Evolutionary conservation across 2,113 vertebrate species (phyloP), one percentile per base, ranked within the genome.

Genomic region (Megaceryle torquata): DNA sequence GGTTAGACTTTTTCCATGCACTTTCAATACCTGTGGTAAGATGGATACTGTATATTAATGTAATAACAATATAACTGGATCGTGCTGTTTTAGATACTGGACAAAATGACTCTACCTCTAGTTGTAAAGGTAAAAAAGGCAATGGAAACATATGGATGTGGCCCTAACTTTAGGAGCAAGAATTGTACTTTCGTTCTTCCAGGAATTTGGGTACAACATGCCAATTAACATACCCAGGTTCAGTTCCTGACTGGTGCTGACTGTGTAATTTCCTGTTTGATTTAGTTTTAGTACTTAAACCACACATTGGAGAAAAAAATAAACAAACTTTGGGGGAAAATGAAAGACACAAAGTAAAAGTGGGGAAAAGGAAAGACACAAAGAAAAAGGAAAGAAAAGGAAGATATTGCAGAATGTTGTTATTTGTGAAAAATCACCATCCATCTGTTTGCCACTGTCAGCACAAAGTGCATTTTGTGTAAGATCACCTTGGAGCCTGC

Each of bases 81-180:
- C 93, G 39, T 91, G 77, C n/a, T 92, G 67, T 97, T 96, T 97
- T 96, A 95, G 96, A 95, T 97, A 96, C 96, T 96, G 97, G 98
- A 95, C 82, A 96, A 97, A 96, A 97, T 96, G 91, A 98, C 60
- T 97, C 98, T 98, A 98, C 98, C 98, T 98, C 98, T 97, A 97
- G 95, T 93, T 97, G 89, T 86, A 89, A 98, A 91, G 92, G 88
- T 96, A 51, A 83, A 89, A 91, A 50, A 91, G 88, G 83, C 82
- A 96, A 76, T 94, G 96, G 96, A 91, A 96, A 91, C 93, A 87
- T 53, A 92, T 87, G 86, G 94, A 96, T 96, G 93, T 79, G 86
- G 74, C 70, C 81, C 91, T 96, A n/a, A 75, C 48, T 86, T 90
- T 33, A 95, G 78, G 67, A 94, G 92, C 81, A 93, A 87, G 93